Percentiles rank a stretch among this genome's conserved stretches.
phyloP scores from a whole-genome alignment of 2,888 invertebrate genomes.

The Lithophane ornitopus region DNA sequence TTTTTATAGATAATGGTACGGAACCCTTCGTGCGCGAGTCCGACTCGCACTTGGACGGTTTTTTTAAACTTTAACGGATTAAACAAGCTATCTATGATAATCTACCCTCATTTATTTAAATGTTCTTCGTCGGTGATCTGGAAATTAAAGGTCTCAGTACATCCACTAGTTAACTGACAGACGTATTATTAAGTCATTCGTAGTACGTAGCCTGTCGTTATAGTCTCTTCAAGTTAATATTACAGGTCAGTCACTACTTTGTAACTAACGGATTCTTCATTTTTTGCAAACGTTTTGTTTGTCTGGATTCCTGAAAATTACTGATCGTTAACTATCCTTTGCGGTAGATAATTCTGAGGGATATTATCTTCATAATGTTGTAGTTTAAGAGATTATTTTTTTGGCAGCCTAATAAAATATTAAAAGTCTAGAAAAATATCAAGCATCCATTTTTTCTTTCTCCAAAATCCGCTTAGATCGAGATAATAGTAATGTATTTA shows the following conservation, averaged over 20 bases:
- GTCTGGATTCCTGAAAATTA: neutral
- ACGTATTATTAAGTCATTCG: slow-evolving; percentile 47
- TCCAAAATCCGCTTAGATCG: neutral
- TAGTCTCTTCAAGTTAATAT: slow-evolving; percentile 19
- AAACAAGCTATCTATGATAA: slow-evolving; percentile 8
- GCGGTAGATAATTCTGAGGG: neutral
- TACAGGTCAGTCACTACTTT: slow-evolving; percentile 16
- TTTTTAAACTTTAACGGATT: neutral
- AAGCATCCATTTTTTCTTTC: neutral
- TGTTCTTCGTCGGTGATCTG: slow-evolving; percentile 37
- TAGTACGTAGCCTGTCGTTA: slow-evolving; percentile 33
- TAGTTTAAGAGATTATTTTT: neutral
- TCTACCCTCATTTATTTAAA: slow-evolving; percentile 37
- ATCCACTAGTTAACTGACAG: neutral
- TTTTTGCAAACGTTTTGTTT: slow-evolving; percentile 8
- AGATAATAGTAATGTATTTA: neutral
- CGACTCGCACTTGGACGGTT: too few species aligned
- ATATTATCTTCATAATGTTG: neutral
- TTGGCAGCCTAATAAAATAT: too few species aligned
- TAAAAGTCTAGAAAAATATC: too few species aligned
- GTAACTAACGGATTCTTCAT: slow-evolving; percentile 15
- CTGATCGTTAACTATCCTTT: neutral
- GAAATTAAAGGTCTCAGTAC: slow-evolving; percentile 35
- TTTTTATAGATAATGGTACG: too few species aligned
- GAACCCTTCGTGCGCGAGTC: too few species aligned